phyloP scores from a whole-genome alignment of 2,888 invertebrate species.

The Aphrophora alni region DNA sequence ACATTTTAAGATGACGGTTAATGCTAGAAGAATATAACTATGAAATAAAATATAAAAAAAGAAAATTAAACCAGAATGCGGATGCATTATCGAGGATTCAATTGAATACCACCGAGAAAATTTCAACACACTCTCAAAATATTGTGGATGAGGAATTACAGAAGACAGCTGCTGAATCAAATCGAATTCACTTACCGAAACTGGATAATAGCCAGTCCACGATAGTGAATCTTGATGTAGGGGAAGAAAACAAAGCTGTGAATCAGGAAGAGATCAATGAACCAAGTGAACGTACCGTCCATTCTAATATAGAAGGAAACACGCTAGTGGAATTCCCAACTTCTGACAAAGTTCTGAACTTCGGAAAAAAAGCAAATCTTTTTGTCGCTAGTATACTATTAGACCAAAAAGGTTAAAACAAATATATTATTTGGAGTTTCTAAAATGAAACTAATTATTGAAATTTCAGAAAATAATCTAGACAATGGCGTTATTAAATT shows the following conservation, averaged over 20 bases:
- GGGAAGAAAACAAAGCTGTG: neutral
- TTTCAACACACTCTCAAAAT: no score
- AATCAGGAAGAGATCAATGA: neutral
- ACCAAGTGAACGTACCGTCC: neutral
- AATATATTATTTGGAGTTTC: neutral
- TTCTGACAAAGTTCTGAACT: neutral
- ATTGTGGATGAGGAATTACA: no score
- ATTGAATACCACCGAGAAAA: no score
- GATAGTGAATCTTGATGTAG: neutral
- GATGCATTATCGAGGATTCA: no score
- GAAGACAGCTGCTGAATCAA: no score
- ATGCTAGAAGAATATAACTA: no score
- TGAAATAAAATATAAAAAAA: no score
- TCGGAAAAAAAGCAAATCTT: neutral
- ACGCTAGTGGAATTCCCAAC: neutral
- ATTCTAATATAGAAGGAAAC: neutral
- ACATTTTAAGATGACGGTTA: no score
- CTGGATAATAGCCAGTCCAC: no score
- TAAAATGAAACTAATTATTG: neutral
- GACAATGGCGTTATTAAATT: neutral
- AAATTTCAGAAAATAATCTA: neutral
- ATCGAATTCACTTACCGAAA: no score
- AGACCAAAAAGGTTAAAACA: neutral
- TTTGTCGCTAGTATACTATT: neutral
- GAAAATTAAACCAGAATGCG: no score